Base-by-base conservation (phyloP, 2,888 invertebrate species). In the Tenthredo mesomela region DNA sequence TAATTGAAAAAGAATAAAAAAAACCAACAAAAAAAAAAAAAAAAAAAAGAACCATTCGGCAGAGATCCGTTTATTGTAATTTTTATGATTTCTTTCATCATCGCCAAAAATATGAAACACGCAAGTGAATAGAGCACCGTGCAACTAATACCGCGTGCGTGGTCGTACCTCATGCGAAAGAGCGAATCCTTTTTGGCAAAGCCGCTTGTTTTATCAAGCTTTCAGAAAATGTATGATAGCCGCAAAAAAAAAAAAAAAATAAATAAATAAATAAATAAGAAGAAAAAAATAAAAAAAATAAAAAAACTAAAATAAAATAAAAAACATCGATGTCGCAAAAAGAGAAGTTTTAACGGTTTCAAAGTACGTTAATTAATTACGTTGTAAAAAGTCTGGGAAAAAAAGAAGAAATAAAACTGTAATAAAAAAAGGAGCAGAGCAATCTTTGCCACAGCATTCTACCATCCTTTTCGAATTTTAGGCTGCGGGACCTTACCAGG, bases 391-490 rank as follows among this genome's bases (percentile, higher is more conserved):
- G 25, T 61, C 61, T 6, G 61, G 10, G 9, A 21, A 61, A 0
- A 9, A 67, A 29, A 9, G 21, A 2, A 61, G 7, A 21, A 9
- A 2, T 0, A 25, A 21, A 21, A 25, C 29, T 29, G 29, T 2
- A 25, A 21, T 21, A 25, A 12, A 25, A 25, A 21, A n/a, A 7
- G 7, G 7, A 7, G 10, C 61, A 25, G 0, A 25, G 21, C 4
- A 61, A 61, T 25, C 5, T 40, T 71, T 37, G 37, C 37, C n/a
- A 1, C 18, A n/a, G 47, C 75, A 25, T 75, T 47, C 70, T n/a
- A 70, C 10, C 43, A 75, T 75, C 21, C 47, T 29, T 75, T 75
- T 47, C 75, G 47, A 75, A 47, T 43, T 75, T 21, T 47, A 47
- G 47, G 54, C 54, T 40, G 7, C 7, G 40, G 71, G 7, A 40